phyloP scores from a whole-genome alignment of 2,113 vertebrate species.

The Podarcis muralis region DNA sequence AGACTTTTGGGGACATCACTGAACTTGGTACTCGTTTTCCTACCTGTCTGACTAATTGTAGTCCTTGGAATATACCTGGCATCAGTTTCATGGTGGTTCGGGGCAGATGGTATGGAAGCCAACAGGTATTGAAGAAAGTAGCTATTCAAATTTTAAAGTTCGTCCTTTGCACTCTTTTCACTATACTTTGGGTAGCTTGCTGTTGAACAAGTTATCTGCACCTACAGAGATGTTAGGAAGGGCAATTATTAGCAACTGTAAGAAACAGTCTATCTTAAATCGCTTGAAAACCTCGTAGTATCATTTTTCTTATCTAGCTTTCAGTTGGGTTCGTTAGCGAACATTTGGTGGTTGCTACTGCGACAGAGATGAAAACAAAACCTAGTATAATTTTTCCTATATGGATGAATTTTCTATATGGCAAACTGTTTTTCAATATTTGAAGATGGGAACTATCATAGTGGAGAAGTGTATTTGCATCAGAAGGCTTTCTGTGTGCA shows the following conservation, averaged over 20 bases:
- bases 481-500: not conserved
- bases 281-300: not conserved
- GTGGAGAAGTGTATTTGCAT: not conserved
- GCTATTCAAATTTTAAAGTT: not conserved
- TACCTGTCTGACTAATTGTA: not conserved
- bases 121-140: no score
- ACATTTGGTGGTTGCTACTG: not conserved
- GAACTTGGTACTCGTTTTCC: not conserved
- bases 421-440: not conserved
- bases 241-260: not conserved
- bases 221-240: not conserved
- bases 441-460: not conserved
- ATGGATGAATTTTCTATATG: not conserved
- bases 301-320: not conserved
- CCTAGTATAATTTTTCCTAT: not conserved
- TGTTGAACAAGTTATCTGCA: not conserved
- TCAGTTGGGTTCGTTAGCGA: not conserved
- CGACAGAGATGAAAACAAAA: not conserved
- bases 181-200: not conserved
- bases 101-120: not conserved
- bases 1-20: not conserved
- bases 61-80: not conserved
- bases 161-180: not conserved
- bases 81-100: not conserved
- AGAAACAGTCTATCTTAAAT: not conserved